phyloP scores from a whole-genome alignment of 2,113 vertebrate genomes.

The Tiliqua scincoides region DNA sequence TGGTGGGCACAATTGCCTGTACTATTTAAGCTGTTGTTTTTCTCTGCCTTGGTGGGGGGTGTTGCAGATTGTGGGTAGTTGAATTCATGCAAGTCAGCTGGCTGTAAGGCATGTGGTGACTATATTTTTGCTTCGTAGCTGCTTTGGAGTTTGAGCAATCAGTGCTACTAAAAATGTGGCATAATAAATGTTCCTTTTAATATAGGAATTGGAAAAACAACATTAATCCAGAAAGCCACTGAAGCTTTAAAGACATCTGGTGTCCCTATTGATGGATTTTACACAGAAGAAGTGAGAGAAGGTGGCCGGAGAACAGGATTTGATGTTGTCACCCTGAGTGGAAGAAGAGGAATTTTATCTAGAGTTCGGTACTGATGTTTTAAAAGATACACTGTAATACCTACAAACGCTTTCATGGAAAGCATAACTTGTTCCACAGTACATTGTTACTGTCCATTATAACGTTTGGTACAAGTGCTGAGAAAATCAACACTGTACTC shows the following conservation, averaged over 20 bases:
- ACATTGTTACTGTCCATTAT: background rate
- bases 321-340: constrained; percentile 91
- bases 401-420: background rate
- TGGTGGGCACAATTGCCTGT: too few species aligned
- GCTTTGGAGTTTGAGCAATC: background rate
- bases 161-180: background rate
- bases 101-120: background rate
- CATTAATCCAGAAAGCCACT: constrained; percentile 88
- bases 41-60: too few species aligned
- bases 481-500: background rate
- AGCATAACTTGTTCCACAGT: background rate
- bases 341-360: constrained; percentile 86
- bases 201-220: constrained; percentile 95
- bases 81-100: too few species aligned
- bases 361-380: constrained; percentile 84
- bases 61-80: background rate
- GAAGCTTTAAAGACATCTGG: constrained; percentile 81
- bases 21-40: too few species aligned
- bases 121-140: background rate
- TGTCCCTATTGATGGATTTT: constrained; percentile 87
- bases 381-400: background rate
- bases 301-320: constrained; percentile 90
- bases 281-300: constrained; percentile 93
- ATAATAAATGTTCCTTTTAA: constrained; percentile 25
- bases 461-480: background rate